Evolutionary conservation across 2,888 invertebrate genomes (phyloP).

Genomic region (Pristionchus japonicus): DNA sequence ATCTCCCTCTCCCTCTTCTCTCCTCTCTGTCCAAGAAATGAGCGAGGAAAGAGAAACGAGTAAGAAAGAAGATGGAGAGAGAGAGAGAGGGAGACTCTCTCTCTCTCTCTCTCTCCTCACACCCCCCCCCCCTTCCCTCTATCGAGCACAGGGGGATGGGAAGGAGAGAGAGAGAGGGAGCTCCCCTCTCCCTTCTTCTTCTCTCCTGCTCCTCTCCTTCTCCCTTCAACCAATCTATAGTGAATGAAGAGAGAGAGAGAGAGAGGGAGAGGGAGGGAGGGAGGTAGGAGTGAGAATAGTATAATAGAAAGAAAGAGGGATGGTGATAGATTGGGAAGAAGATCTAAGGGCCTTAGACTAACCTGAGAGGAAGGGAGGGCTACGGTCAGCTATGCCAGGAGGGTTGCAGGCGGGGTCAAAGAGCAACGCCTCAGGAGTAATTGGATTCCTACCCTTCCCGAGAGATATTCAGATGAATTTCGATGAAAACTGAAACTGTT

Average conservation of each 20-base stretch:
- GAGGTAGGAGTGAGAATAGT: background rate
- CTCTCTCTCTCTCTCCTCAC: background rate
- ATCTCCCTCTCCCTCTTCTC: background rate
- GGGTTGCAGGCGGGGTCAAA: background rate
- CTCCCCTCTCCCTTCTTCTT: background rate
- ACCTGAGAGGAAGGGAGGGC: background rate
- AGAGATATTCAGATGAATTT: background rate
- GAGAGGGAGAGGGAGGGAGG: constrained; percentile 30
- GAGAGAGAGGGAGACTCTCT: constrained; percentile 12
- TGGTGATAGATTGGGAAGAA: background rate
- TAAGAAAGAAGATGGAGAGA: constrained; percentile 34
- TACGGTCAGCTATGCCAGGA: background rate
- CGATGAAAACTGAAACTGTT: background rate
- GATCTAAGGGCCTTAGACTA: background rate
- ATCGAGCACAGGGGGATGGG: background rate
- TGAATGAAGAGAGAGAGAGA: constrained; percentile 13
- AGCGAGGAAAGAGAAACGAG: constrained; percentile 39
- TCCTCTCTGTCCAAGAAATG: constrained; percentile 25
- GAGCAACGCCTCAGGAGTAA: background rate
- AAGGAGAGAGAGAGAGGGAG: background rate
- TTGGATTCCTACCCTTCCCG: background rate
- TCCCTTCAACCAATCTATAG: constrained; percentile 29
- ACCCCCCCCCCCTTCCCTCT: constrained; percentile 17
- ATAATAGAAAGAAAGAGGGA: background rate
- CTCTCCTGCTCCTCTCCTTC: background rate